Conservation (phyloP, 2,797 vertebrate genomes). For the Pogonophryne albipinna region DNA sequence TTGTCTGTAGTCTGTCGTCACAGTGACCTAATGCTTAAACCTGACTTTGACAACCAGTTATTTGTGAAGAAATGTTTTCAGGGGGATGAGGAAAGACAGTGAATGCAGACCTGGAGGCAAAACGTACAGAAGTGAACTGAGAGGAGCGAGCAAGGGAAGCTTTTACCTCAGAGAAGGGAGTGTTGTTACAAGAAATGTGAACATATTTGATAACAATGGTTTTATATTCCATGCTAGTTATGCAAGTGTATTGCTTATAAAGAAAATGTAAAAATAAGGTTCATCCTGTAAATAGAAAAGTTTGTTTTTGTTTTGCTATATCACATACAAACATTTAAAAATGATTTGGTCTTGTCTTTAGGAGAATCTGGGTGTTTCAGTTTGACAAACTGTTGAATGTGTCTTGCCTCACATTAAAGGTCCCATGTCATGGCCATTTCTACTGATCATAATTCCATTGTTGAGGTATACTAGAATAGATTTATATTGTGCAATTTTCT, state of each 20-base stretch:
- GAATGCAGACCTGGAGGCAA: not conserved
- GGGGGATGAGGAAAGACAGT: not conserved
- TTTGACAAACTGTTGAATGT: too few relatives aligned
- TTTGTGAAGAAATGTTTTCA: not conserved
- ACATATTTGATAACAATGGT: not conserved
- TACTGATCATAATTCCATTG: too few relatives aligned
- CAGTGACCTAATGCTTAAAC: not conserved
- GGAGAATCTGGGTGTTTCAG: too few relatives aligned
- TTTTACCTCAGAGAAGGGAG: not conserved
- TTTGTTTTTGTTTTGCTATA: too few relatives aligned
- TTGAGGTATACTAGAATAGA: too few relatives aligned
- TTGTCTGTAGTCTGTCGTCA: not conserved
- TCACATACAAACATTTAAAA: too few relatives aligned
- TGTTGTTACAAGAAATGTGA: not conserved
- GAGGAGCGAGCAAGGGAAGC: not conserved
- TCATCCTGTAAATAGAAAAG: too few relatives aligned
- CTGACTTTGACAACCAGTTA: not conserved
- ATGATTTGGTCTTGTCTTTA: too few relatives aligned
- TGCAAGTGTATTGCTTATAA: not conserved
- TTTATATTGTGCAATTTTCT: too few relatives aligned
- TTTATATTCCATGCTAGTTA: not conserved
- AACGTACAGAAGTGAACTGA: not conserved
- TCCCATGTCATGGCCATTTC: too few relatives aligned
- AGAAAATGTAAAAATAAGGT: not conserved
- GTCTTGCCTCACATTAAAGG: too few relatives aligned